Base-by-base conservation (phyloP, 1,140 invertebrate species). In the Drosophila nigromelanica region DNA sequence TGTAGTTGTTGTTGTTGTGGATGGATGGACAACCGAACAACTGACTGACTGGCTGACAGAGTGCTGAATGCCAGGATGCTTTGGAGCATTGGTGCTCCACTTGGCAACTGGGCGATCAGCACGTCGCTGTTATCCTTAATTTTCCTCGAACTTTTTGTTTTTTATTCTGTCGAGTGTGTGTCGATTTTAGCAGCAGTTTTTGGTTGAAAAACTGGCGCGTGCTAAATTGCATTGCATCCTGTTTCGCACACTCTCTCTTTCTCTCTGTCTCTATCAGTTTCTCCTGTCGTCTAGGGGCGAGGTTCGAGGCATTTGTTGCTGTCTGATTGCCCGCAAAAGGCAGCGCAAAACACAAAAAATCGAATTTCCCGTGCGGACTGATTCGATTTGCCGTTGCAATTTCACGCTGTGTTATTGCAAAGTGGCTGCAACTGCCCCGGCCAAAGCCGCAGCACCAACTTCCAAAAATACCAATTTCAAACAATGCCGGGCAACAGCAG, bases 361-460 rank as follows among this genome's bases (percentile, higher is more conserved):
- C 89, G 89, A 90, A 90, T 90, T 90, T 90, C 81, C 86, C 83
- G 83, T 83, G 75, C 75, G 89, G 83, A 89, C 89, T 90, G 89
- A 90, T 90, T 90, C 89, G 89, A 90, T 90, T 90, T 90, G 89
- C 80, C 89, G 89, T 73, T 90, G 89, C 89, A 90, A 90, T 90
- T 90, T 90, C 89, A 90, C 89, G 89, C 89, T 90, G 89, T 90
- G 87, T 89, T 90, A 87, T 90, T 90, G 89, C 87, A 90, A 90
- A 90, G 85, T 89, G 85, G 85, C 85, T 83, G 80, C 76, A 79
- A 77, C 76, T 83, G 82, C 72, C 62, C 62, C 33, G 43, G 45
- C 47, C 50, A 60, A 76, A 64, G 67, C 62, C 54, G 58, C 78
- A 68, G 39, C 72, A 45, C 48, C 35, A 74, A 52, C 48, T 55